phyloP scores from a whole-genome alignment of 2,888 invertebrate genomes.

The Odontothrips loti region DNA sequence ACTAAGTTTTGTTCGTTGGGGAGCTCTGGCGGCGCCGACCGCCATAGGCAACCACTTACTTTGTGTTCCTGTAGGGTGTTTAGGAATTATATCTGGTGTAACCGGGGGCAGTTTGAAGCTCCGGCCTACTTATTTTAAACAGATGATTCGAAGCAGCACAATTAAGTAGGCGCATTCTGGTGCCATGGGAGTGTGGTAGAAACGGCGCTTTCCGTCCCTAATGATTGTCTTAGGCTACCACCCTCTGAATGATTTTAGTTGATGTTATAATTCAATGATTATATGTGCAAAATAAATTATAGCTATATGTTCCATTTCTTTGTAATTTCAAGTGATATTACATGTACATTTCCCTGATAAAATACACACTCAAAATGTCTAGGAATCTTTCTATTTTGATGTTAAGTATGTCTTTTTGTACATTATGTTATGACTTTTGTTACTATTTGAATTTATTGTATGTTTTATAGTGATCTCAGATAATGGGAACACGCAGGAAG shows the following conservation, averaged over 20 bases:
- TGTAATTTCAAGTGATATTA: slow-evolving; percentile 15
- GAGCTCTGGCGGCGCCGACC: not conserved
- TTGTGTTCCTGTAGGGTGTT: slow-evolving; percentile 13
- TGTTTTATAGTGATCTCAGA: slow-evolving; percentile 17
- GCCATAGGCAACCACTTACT: not conserved
- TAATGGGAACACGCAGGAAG: slow-evolving; percentile 12
- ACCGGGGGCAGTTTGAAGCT: too few relatives aligned
- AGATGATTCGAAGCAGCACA: not conserved
- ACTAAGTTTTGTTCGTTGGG: not conserved
- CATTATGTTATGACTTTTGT: slow-evolving; percentile 5
- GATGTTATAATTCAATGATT: not conserved
- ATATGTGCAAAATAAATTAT: not conserved
- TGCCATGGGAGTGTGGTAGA: not conserved
- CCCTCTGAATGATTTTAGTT: too few relatives aligned
- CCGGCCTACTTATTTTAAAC: not conserved
- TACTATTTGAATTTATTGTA: slow-evolving; percentile 17
- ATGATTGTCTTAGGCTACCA: not conserved
- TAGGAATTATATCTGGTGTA: not conserved
- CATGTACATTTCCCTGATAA: not conserved
- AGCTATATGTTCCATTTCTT: not conserved
- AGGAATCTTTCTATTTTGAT: not conserved
- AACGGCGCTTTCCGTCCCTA: not conserved
- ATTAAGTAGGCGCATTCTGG: not conserved
- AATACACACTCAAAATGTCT: not conserved
- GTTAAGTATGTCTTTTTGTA: not conserved